phyloP scores from a whole-genome alignment of 2,797 vertebrate genomes.

The Lacerta bilineata region DNA sequence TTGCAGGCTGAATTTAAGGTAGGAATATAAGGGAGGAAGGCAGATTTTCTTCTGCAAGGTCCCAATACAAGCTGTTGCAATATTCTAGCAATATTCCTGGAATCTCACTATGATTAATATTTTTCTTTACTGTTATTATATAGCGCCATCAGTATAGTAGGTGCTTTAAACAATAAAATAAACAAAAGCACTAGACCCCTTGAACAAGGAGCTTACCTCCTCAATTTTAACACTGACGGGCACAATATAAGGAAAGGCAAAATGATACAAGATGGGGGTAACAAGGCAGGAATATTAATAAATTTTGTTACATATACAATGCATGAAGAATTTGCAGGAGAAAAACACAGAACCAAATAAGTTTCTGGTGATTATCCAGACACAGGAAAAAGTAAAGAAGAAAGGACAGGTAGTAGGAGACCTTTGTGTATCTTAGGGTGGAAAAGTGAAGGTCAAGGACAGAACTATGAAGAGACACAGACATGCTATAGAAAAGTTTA shows the following conservation, averaged over 20 bases:
- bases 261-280: not conserved
- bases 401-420: not conserved
- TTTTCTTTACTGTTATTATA: not conserved
- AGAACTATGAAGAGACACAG: not conserved
- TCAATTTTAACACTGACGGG: not conserved
- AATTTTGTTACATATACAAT: not conserved
- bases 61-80: not conserved
- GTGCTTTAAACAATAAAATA: constrained; percentile 2
- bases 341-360: not conserved
- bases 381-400: not conserved
- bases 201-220: not conserved
- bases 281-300: not conserved
- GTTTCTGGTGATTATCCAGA: not conserved
- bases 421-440: not conserved
- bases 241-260: not conserved
- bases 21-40: too few relatives aligned
- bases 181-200: not conserved
- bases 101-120: not conserved
- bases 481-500: not conserved
- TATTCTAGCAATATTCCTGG: not conserved
- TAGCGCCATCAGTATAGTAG: too few relatives aligned
- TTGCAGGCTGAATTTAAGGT: not conserved
- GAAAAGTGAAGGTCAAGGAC: not conserved
- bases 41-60: not conserved
- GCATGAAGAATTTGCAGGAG: not conserved